Evolutionary conservation across 2,113 vertebrate species (phyloP), one percentile per base, ranked within the genome.

Genomic region (Furnarius figulus): DNA sequence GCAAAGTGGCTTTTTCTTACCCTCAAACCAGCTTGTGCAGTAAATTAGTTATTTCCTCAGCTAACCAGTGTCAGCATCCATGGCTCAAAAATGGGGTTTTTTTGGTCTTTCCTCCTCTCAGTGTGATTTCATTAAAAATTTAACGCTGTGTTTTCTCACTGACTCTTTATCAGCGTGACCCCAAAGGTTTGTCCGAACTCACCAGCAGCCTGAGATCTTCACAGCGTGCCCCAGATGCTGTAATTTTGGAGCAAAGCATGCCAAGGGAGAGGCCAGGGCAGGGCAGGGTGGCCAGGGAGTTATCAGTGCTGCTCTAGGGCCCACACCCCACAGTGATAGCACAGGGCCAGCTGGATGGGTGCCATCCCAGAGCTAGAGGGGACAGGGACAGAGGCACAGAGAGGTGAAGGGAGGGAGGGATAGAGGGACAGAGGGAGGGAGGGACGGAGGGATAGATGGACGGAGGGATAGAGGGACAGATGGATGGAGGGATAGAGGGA

Each of bases 201-300:
- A 3, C 14, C 52, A 14, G 21, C 13, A 1, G 13, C 17, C 56
- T 1, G 23, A 20, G 58, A 37, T 21, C 18, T 22, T 2, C 3
- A 6, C 25, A 62, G 39, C 55, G 5, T 23, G 22, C 12, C 18
- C 56, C 0, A 1, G 58, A 27, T 47, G 4, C 5, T 16, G 1
- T 5, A 2, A 0, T 27, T 42, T 24, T 8, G 22, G 31, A n/a
- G 53, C 22, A 14, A 25, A 6, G 0, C 6, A 18, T 6, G 30
- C 5, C 10, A 1, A 8, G 35, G 1, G 16, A 8, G 77, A 22
- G 42, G 49, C 18, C 47, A 30, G 19, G 3, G 61, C 0, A 42
- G 40, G 40, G 40, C 40, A 42, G 40, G 40, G 40, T 17, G 13
- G 53, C 31, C 9, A 13, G 0, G 74, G 0, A 1, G 37, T 92